Conservation (phyloP, 2,888 invertebrate genomes). For the Thecophora atra region DNA sequence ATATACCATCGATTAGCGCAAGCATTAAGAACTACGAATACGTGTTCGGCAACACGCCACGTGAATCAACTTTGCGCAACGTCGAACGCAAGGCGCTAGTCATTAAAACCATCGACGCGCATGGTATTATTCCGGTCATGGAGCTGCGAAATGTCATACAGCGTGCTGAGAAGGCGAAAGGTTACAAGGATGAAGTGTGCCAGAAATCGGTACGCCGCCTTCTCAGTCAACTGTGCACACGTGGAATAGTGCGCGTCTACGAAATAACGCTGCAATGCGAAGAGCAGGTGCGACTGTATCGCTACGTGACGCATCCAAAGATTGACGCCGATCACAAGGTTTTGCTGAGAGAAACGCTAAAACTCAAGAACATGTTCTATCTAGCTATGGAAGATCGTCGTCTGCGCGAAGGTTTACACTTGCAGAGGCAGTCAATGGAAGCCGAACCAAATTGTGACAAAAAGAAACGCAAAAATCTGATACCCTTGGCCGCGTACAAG, state of each 20-base stretch:
- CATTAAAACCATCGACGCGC: conserved; percentile 70
- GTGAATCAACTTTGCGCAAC: conserved; percentile 49
- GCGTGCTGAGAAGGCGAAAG: conserved; percentile 68
- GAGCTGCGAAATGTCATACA: conserved; percentile 69
- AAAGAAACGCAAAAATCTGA: conserved; percentile 23
- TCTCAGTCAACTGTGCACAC: conserved; percentile 68
- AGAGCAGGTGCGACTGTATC: conserved; percentile 52
- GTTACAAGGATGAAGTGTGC: conserved; percentile 70
- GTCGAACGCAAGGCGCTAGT: conserved; percentile 72
- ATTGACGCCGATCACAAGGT: conserved; percentile 52
- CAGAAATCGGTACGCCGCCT: conserved; percentile 72
- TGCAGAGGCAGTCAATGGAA: conserved; percentile 27
- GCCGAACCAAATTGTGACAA: conserved; percentile 32
- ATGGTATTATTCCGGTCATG: conserved; percentile 70
- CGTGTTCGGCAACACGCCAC: conserved; percentile 23
- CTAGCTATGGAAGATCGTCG: conserved; percentile 52
- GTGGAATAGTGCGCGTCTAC: conserved; percentile 52
- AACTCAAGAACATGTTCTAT: conserved; percentile 55
- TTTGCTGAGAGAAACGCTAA: conserved; percentile 54
- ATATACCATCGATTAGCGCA: conserved; percentile 50
- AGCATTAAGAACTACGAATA: conserved; percentile 44
- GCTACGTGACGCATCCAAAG: conserved; percentile 59
- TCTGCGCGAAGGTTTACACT: conserved; percentile 32
- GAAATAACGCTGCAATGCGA: conserved; percentile 55
- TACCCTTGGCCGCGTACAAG: conserved; percentile 38